Evolutionary conservation across 2,113 vertebrate genomes (phyloP).

Genomic region (Amazona guildingii): DNA sequence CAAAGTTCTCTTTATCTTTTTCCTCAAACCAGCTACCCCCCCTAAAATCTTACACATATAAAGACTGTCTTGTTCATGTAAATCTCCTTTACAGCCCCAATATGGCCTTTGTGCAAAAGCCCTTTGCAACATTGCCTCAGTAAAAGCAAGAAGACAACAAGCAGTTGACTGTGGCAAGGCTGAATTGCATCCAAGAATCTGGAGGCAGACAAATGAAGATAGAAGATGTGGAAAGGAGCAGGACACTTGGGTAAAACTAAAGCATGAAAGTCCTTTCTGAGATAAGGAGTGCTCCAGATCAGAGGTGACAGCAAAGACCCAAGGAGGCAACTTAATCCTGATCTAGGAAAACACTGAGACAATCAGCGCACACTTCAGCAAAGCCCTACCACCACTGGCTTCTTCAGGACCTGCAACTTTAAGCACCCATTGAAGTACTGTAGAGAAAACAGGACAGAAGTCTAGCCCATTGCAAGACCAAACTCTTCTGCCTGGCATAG

Average conservation of each 20-base stretch:
- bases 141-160: background rate
- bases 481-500: background rate
- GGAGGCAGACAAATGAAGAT: background rate
- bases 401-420: background rate
- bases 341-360: background rate
- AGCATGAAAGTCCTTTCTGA: background rate
- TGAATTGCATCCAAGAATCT: background rate
- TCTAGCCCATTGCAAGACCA: background rate
- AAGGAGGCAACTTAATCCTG: background rate
- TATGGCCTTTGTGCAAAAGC: background rate
- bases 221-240: background rate
- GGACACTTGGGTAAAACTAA: background rate
- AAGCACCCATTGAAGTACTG: background rate
- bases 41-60: rapidly evolving
- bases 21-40: background rate
- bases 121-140: background rate
- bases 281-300: background rate
- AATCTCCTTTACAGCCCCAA: background rate
- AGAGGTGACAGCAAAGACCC: background rate
- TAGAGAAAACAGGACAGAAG: background rate
- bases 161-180: background rate
- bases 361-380: background rate
- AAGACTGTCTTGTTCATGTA: background rate
- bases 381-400: background rate
- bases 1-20: background rate